Evolutionary conservation across 2,797 vertebrate genomes (phyloP), one percentile per base, ranked within the genome.

Genomic region (Gadopsis marmoratus): DNA sequence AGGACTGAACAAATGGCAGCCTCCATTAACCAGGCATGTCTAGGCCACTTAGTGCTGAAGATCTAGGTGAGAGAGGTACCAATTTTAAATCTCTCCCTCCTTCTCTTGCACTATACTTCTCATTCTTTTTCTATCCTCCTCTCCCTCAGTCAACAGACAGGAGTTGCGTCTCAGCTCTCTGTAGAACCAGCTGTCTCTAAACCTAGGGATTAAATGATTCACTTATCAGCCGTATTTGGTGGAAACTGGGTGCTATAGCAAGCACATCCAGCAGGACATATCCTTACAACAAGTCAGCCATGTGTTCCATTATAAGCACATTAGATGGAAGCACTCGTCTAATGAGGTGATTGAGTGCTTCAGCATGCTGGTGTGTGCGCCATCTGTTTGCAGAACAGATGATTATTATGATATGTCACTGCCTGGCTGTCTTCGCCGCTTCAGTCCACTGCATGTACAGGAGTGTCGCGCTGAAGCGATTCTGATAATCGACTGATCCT

Each of bases 171-270:
- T 84, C 70, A 71, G 75, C 78, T 87, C 84, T 91, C 80, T 71
- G 83, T 75, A 70, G 71, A 91, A 83, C 82, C 92, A 92, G 90
- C 92, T 93, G 88, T 91, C 87, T 88, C 86, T 91, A 88, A 92
- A 19, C 85, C 77, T 26, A 74, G 19, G 88, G 92, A 94, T 94
- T 94, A 93, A 92, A 90, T 86, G 89, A 92, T 92, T 93, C 92
- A 92, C 87, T 93, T 90, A 93, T 83, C 82, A 85, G 86, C 77
- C 71, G n/a, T 83, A 73, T 91, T 90, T 90, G 84, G 64, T 70
- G 59, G 74, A 74, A 78, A 78, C 68, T 7, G 16, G 37, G 73
- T 71, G 80, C 72, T 68, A 85, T 74, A 86, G 77, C 71, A 41
- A 74, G 74, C 71, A 68, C 76, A 78, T 79, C 73, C 71, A 72